These are phyloP conservation scores for Ceyx margarethae DNA, from an alignment of 2,113 vertebrate species.

Conservation along the genomic window DNA sequence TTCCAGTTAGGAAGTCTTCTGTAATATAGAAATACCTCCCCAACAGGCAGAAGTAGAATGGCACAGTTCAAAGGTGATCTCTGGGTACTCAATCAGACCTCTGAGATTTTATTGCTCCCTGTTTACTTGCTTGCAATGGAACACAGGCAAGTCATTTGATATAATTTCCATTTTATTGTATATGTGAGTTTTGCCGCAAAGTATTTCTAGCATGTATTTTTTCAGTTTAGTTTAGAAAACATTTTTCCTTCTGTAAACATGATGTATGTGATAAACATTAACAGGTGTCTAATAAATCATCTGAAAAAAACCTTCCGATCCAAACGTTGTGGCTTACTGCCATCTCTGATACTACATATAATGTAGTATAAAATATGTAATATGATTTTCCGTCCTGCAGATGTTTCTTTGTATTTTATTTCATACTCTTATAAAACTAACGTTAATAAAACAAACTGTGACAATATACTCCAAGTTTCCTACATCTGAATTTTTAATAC, in stretches of 20 bases:
- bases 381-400: neutral
- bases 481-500: neutral
- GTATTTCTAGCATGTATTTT: neutral
- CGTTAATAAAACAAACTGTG: neutral
- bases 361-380: neutral
- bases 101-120: neutral
- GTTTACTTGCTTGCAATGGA: neutral
- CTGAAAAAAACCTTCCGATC: neutral
- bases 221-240: neutral
- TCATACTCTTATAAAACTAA: neutral
- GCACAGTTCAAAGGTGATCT: neutral
- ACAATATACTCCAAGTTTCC: neutral
- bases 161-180: neutral
- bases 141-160: neutral
- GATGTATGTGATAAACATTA: neutral
- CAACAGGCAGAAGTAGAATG: neutral
- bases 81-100: neutral
- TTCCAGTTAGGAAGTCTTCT: neutral
- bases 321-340: neutral
- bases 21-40: neutral
- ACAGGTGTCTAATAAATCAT: neutral
- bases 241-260: neutral
- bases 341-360: neutral
- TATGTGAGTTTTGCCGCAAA: neutral
- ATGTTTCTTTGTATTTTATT: neutral